Conservation (phyloP, 1,140 invertebrate species). For the Contarinia nasturtii region DNA sequence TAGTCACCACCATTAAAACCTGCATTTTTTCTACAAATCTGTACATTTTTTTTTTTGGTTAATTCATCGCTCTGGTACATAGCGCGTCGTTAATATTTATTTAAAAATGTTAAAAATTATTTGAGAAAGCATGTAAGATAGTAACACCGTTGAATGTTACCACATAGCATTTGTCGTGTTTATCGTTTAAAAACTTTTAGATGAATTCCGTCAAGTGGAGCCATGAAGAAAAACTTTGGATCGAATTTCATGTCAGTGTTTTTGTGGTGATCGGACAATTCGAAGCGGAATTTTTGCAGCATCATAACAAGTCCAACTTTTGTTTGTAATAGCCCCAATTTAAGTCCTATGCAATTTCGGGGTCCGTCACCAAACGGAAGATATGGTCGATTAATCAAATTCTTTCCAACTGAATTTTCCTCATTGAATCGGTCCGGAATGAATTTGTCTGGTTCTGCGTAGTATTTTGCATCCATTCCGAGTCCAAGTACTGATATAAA, state of each 20-base stretch:
- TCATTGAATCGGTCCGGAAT: slow-evolving; percentile 9
- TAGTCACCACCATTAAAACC: too few relatives aligned
- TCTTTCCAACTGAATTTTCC: neutral
- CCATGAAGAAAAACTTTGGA: neutral
- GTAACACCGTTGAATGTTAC: too few relatives aligned
- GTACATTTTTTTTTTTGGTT: too few relatives aligned
- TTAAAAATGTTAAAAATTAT: too few relatives aligned
- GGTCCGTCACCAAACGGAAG: too few relatives aligned
- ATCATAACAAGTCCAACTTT: slow-evolving; percentile 30
- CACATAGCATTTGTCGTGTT: too few relatives aligned
- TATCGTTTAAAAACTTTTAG: neutral
- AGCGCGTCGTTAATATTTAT: too few relatives aligned
- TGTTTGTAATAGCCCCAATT: slow-evolving; percentile 37
- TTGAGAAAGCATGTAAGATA: too few relatives aligned
- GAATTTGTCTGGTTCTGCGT: slow-evolving; percentile 30
- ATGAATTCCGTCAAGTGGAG: neutral
- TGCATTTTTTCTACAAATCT: too few relatives aligned
- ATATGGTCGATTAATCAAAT: neutral
- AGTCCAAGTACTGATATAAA: slow-evolving; percentile 5
- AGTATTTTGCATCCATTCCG: slow-evolving; percentile 16
- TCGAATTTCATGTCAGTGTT: neutral
- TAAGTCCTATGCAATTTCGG: slow-evolving; percentile 31
- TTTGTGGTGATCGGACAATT: neutral
- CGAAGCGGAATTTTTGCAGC: slow-evolving; percentile 16
- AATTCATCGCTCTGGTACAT: too few relatives aligned